Conservation (phyloP, 1,140 invertebrate species). For the Musca domestica region DNA sequence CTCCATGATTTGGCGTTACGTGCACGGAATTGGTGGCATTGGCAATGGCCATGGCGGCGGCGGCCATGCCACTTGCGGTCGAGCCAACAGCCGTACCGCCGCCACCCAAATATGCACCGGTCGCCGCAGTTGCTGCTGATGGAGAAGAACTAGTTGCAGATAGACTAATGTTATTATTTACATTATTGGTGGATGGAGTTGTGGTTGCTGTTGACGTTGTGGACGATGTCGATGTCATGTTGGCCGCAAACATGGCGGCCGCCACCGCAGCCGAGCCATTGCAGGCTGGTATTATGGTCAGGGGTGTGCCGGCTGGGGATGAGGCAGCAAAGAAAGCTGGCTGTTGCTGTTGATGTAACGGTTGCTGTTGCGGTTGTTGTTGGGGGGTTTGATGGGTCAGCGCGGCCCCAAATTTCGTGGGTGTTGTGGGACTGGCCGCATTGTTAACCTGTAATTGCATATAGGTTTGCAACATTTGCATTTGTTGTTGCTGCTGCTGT, state of each 20-base stretch:
- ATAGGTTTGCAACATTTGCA: conserved; percentile 48
- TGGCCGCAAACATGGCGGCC: conserved; percentile 43
- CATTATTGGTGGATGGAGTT: conserved; percentile 48
- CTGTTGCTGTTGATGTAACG: conserved; percentile 22
- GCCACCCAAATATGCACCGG: conserved; percentile 33
- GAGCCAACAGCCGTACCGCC: conserved; percentile 25
- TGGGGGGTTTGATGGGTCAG: background rate
- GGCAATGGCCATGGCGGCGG: conserved; percentile 18
- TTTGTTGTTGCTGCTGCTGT: conserved; percentile 34
- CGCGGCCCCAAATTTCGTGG: conserved; percentile 37
- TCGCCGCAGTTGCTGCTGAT: conserved; percentile 34
- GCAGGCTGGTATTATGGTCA: conserved; percentile 43
- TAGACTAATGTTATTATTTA: conserved; percentile 44
- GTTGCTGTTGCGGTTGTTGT: conserved; percentile 22
- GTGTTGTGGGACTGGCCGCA: conserved; percentile 36
- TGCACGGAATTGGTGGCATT: background rate
- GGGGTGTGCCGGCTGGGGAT: conserved; percentile 26
- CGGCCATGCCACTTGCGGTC: conserved; percentile 14
- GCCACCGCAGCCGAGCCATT: conserved; percentile 41
- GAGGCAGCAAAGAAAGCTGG: too few relatives aligned
- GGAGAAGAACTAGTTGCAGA: conserved; percentile 52
- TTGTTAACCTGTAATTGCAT: conserved; percentile 51
- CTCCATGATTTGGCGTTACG: background rate
- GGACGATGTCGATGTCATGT: conserved; percentile 23
- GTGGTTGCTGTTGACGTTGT: conserved; percentile 43